Evolutionary conservation across 2,888 invertebrate species (phyloP).

Genomic region (Pherbina coryleti): DNA sequence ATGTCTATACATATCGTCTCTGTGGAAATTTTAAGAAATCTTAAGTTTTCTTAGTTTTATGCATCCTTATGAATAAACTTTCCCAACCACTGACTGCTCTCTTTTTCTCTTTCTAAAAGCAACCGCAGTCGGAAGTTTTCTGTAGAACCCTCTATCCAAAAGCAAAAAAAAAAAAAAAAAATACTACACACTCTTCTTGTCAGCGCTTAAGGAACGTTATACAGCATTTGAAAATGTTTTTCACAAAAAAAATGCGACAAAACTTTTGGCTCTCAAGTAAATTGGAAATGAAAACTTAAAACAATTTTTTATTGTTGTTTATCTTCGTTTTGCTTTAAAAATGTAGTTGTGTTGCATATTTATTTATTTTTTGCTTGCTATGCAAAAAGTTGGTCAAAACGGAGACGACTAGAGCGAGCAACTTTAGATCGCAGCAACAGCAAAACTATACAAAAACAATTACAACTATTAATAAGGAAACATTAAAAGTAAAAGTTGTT

Average conservation of each 20-base stretch:
- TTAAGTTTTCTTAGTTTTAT: conserved; percentile 6
- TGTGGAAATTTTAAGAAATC: not conserved
- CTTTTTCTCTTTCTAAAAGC: not conserved
- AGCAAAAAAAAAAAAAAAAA: too few species aligned
- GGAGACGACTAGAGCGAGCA: conserved; percentile 32
- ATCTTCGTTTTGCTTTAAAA: conserved; percentile 33
- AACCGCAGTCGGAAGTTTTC: not conserved
- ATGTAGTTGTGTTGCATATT: conserved; percentile 24
- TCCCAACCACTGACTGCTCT: not conserved
- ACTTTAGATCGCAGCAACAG: conserved; percentile 26
- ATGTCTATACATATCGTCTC: too few species aligned
- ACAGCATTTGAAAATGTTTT: conserved; percentile 1
- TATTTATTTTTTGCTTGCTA: conserved; percentile 28
- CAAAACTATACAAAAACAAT: conserved; percentile 53
- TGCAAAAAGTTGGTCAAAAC: conserved; percentile 28
- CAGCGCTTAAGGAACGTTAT: not conserved
- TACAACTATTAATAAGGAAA: conserved; percentile 64
- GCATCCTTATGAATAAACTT: not conserved
- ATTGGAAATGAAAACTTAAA: conserved; percentile 44
- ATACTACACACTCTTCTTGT: too few species aligned
- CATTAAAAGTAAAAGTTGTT: conserved; percentile 62
- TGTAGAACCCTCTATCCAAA: not conserved
- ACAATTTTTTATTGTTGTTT: conserved; percentile 42
- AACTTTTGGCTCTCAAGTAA: conserved; percentile 34
- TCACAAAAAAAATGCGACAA: conserved; percentile 8